Conservation (phyloP, 2,797 vertebrate species). For the Xiphorhynchus erythropygius region DNA sequence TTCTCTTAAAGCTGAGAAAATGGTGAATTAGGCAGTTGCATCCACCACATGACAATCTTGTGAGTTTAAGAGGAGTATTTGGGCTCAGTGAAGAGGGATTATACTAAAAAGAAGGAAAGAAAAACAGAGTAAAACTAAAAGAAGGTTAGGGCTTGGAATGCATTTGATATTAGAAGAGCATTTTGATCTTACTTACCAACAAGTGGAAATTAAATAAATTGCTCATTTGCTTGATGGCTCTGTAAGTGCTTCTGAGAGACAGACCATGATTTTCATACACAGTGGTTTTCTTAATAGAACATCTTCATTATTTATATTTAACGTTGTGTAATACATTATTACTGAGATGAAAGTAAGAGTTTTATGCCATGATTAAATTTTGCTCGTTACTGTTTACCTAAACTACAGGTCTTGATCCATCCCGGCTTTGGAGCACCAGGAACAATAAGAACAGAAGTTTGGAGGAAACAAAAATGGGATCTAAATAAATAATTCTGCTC, state of each 20-base stretch:
- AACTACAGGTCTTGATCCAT: background rate
- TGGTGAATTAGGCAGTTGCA: background rate
- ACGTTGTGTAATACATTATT: background rate
- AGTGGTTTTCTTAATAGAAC: background rate
- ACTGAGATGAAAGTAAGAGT: background rate
- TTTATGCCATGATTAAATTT: background rate
- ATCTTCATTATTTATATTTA: background rate
- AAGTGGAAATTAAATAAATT: background rate
- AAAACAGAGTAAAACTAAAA: background rate
- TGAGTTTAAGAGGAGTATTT: background rate
- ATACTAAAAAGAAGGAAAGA: background rate
- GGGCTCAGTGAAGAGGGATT: background rate
- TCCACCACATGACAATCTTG: fast-evolving
- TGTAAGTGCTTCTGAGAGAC: background rate
- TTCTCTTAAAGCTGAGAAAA: background rate
- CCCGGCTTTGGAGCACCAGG: background rate
- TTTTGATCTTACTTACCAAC: background rate
- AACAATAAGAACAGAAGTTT: background rate
- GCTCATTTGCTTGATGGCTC: background rate
- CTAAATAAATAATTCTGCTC: background rate
- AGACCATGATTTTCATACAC: background rate
- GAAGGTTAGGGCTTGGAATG: background rate
- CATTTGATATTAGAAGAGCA: background rate
- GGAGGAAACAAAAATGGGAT: background rate
- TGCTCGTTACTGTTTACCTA: background rate